These are phyloP conservation scores for Numida meleagris DNA, from an alignment of 2,113 vertebrate genomes.

Conservation along the genomic window DNA sequence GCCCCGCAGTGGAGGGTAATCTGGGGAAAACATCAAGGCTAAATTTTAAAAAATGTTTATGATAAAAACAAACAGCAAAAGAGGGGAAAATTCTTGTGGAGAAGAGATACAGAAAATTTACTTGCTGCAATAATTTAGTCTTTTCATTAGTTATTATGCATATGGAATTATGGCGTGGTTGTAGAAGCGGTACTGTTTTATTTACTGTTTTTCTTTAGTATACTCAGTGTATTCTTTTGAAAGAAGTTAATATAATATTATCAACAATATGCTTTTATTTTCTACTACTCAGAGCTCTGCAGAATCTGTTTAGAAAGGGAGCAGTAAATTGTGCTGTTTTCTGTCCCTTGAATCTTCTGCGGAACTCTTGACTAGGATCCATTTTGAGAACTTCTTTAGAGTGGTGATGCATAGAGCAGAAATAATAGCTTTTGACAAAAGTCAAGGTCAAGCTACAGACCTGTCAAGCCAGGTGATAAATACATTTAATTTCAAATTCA, in stretches of 20 bases:
- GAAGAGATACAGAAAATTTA: neutral
- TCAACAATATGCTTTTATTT: neutral
- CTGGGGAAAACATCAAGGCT: neutral
- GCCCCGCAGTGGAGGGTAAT: neutral
- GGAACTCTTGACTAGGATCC: neutral
- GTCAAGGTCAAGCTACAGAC: neutral
- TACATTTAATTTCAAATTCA: slow-evolving; percentile 32
- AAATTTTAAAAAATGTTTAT: neutral
- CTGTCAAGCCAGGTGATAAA: slow-evolving; percentile 21
- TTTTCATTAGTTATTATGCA: neutral
- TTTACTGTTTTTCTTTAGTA: neutral
- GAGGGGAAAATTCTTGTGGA: neutral
- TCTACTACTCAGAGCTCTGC: neutral
- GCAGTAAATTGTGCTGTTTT: neutral
- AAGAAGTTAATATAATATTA: neutral
- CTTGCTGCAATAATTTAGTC: neutral
- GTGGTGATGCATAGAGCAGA: slow-evolving; percentile 15
- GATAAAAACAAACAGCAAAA: neutral
- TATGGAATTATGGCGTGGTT: neutral
- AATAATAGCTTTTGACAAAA: slow-evolving; percentile 48
- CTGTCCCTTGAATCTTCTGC: neutral
- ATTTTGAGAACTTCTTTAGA: slow-evolving; percentile 10
- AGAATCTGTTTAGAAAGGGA: neutral
- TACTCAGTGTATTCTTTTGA: neutral
- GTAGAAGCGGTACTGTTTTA: neutral